Evolutionary conservation across 2,113 vertebrate species (phyloP), one percentile per base, ranked within the genome.

Genomic region (Ceyx margarethae): DNA sequence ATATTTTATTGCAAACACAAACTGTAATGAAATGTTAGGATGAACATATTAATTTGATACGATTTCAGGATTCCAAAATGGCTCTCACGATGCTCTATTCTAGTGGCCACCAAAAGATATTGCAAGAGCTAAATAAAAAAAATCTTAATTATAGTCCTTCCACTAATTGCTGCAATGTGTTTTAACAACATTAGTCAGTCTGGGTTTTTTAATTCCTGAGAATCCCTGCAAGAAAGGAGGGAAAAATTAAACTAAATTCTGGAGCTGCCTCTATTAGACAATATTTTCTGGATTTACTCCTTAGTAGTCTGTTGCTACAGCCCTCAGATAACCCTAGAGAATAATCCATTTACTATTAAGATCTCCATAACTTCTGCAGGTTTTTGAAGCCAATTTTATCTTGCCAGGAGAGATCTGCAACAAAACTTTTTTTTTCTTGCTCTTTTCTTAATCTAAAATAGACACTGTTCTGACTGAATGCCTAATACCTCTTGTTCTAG

Each of bases 31-130:
- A 69, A 60, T 60, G 11, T 60, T 72, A 74, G 3, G 11, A 75
- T 81, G 58, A 48, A 75, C 33, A 67, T 91, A 66, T 51, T 80
- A 91, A 94, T 87, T 69, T 68, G 5, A 15, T 85, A 40, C 31
- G 12, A 64, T 65, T 61, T 58, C 80, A 81, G 25, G 48, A 64
- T 53, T 91, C 20, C 35, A 50, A 81, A 91, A 84, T 40, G 12
- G 53, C 42, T 86, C 18, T 86, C 3, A 7, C 58, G 3, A 79
- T 89, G 43, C 6, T 26, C 7, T 71, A 4, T 65, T 67, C 40
- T 14, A 78, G 8, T 33, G 45, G 69, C 3, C 1, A 57, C 12
- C 53, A 20, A 92, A 79, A 84, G 28, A 40, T 60, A 48, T 6
- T 53, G 8, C 29, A 85, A 33, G 42, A 35, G 37, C 37, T 37